Evolutionary conservation across 2,888 invertebrate species (phyloP), one percentile per base, ranked within the genome.

Genomic region (Chrysina gloriosa): DNA sequence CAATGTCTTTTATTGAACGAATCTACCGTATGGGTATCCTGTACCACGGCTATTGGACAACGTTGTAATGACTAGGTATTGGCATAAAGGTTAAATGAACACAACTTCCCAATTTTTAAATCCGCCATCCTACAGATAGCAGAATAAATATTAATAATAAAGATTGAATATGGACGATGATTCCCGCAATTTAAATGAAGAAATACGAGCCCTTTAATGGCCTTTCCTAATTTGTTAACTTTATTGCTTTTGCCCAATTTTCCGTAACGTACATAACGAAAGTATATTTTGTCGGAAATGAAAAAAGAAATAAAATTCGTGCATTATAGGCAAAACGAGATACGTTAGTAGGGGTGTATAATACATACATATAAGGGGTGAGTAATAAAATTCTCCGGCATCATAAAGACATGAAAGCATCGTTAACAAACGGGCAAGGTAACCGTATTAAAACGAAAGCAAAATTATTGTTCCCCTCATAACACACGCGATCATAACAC

Each of bases 401-500:
- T 48, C 64, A 50, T 65, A 48, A 50, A 48, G 34, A 34, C 39
- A 65, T 65, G 50, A 65, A 65, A 65, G 64, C 64, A 50, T 65
- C 64, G 64, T 65, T 65, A 65, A 52, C 64, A 52, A 52, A 14
- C 45, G 21, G 45, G 45, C 19, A 45, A 45, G 39, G 64, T 50
- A 50, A 50, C 64, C 50, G 52, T 50, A 65, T 65, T 65, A 65
- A 65, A 65, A 52, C 64, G 64, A 65, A 65, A 65, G 52, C 50
- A 65, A 52, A 52, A 65, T 65, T 65, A 65, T 65, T 65, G 50
- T 50, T 39, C 64, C 34, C 45, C 45, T 45, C 64, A 50, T 50
- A 65, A 50, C 64, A 52, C 52, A 45, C 45, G 45, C 45, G 64
- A 65, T 52, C 64, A 52, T 65, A 65, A 65, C 64, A 65, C 52